phyloP scores from a whole-genome alignment of 2,797 vertebrate species.

The Tragelaphus eurycerus region DNA sequence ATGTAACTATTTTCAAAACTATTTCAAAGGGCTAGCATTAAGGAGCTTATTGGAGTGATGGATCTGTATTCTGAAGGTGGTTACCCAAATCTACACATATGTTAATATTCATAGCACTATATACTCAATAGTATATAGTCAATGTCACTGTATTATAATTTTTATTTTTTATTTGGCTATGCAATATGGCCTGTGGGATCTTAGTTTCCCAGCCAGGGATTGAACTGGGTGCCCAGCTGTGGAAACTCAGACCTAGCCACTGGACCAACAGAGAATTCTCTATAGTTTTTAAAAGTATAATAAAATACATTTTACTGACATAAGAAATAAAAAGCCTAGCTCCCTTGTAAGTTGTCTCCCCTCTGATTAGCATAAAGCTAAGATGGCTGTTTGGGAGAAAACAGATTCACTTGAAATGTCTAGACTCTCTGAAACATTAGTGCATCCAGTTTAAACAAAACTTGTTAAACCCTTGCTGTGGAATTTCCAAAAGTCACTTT shows the following conservation, averaged over 20 bases:
- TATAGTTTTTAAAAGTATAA: slow-evolving; percentile 4
- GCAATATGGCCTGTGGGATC: background rate
- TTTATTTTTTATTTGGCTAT: background rate
- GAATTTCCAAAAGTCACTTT: background rate
- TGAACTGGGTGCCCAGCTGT: background rate
- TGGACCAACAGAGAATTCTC: background rate
- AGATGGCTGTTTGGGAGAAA: background rate
- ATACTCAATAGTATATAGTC: background rate
- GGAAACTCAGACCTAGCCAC: background rate
- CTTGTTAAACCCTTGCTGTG: background rate
- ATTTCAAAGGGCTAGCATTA: background rate
- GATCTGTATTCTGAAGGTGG: background rate
- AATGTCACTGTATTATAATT: background rate
- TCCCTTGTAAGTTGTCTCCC: background rate
- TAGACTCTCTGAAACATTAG: background rate
- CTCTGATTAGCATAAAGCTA: background rate
- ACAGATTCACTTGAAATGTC: background rate
- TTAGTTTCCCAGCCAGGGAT: background rate
- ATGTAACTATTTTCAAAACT: slow-evolving; percentile 23
- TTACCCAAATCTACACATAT: background rate
- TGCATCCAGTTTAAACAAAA: background rate
- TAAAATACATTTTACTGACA: slow-evolving; percentile 14
- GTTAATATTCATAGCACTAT: slow-evolving; percentile 26
- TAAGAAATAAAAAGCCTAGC: background rate
- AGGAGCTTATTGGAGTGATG: background rate